Evolutionary conservation across 2,888 invertebrate genomes (phyloP).

Genomic region (Incurvaria masculella): DNA sequence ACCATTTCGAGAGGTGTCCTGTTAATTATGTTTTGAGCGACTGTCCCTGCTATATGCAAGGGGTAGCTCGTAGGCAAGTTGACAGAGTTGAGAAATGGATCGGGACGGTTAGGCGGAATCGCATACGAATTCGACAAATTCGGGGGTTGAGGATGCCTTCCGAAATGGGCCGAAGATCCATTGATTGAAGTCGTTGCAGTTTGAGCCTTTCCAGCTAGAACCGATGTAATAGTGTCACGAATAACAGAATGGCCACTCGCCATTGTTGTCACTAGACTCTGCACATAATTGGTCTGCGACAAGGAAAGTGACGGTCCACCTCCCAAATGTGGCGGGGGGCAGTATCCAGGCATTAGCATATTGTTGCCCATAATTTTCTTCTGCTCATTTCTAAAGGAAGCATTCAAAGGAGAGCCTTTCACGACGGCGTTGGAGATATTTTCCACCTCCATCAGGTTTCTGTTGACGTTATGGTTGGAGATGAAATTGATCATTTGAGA

Average conservation of each 20-base stretch:
- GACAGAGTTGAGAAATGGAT: slow-evolving; percentile 46
- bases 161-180: slow-evolving; percentile 50
- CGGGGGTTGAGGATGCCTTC: slow-evolving; percentile 40
- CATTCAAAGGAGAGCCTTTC: slow-evolving; percentile 24
- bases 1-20: slow-evolving; percentile 74
- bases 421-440: slow-evolving; percentile 45
- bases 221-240: slow-evolving; percentile 78
- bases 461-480: slow-evolving; percentile 49
- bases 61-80: slow-evolving; percentile 46
- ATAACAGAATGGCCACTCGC: slow-evolving; percentile 75
- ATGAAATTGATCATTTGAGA: slow-evolving; percentile 52
- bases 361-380: slow-evolving; percentile 34
- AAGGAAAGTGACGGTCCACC: slow-evolving; percentile 44
- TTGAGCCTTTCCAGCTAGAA: slow-evolving; percentile 70
- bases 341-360: slow-evolving; percentile 41
- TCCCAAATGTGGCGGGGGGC: slow-evolving; percentile 47
- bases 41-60: slow-evolving; percentile 45
- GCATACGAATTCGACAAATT: slow-evolving; percentile 43
- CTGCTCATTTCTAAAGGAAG: slow-evolving; percentile 29
- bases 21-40: slow-evolving; percentile 50
- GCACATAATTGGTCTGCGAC: slow-evolving; percentile 43
- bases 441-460: slow-evolving; percentile 50
- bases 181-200: slow-evolving; percentile 75
- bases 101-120: slow-evolving; percentile 47
- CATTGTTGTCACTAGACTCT: slow-evolving; percentile 46